Conservation (phyloP, 2,888 invertebrate species). For the Bellardia pandia region DNA sequence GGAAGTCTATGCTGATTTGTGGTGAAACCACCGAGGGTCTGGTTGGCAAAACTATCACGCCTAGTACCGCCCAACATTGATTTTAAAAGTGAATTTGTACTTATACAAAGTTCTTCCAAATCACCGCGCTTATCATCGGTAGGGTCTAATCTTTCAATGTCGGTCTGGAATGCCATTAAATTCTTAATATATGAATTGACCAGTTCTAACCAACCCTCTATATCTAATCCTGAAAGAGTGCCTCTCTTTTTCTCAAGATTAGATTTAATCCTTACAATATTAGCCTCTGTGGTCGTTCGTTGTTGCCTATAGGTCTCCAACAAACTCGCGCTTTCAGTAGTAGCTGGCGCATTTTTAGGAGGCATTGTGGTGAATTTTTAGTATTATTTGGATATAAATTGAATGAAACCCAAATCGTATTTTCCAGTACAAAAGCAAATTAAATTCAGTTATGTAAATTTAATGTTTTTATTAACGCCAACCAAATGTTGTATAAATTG, state of each 20-base stretch:
- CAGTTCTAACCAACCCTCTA: neutral
- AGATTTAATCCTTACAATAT: conserved; percentile 6
- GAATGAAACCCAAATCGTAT: too few relatives aligned
- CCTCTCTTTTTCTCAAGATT: conserved; percentile 3
- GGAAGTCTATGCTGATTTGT: neutral
- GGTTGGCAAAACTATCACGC: neutral
- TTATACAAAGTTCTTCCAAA: conserved; percentile 12
- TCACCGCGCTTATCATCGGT: neutral
- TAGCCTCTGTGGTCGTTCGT: conserved; percentile 2
- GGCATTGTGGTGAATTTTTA: neutral
- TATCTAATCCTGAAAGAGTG: too few relatives aligned
- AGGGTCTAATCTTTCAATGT: neutral
- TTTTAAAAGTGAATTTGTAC: conserved; percentile 1
- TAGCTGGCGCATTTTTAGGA: too few relatives aligned
- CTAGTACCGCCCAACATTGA: neutral
- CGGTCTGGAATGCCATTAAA: conserved; percentile 2
- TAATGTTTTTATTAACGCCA: too few relatives aligned
- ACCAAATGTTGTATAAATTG: too few relatives aligned
- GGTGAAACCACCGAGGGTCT: neutral
- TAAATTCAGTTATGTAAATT: too few relatives aligned
- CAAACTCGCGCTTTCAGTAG: neutral
- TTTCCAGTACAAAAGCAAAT: too few relatives aligned
- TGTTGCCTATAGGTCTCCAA: conserved; percentile 6
- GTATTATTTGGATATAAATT: neutral
- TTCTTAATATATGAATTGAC: neutral